Evolutionary conservation across 2,113 vertebrate species (phyloP).

Genomic region (Okapia johnstoni): DNA sequence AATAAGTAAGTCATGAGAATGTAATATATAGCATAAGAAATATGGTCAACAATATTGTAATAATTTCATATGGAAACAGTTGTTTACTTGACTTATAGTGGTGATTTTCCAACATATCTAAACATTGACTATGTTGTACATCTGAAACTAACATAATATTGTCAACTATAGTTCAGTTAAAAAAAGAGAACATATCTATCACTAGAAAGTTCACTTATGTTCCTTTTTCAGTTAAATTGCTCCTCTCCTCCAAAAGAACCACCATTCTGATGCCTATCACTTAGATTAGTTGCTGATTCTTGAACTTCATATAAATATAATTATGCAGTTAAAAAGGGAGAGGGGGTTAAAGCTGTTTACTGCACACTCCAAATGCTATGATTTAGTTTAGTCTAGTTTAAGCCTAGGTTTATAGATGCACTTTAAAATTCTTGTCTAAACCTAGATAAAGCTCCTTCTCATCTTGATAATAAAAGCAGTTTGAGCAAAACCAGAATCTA

Average conservation of each 20-base stretch:
- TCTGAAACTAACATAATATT: background rate
- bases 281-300: background rate
- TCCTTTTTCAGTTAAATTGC: background rate
- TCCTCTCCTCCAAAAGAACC: background rate
- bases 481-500: conserved; percentile 16
- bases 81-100: background rate
- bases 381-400: conserved; percentile 24
- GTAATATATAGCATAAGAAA: background rate
- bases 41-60: background rate
- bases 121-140: background rate
- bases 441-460: background rate
- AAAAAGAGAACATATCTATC: background rate
- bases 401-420: background rate
- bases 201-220: background rate
- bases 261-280: background rate
- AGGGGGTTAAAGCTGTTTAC: background rate
- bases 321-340: background rate
- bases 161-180: background rate
- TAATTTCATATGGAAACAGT: background rate
- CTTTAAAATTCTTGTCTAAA: conserved; percentile 37
- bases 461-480: conserved; percentile 24
- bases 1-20: background rate
- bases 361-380: background rate
- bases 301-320: background rate
- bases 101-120: background rate